Evolutionary conservation across 2,797 vertebrate genomes (phyloP).

Genomic region (Chloroceryle inda): DNA sequence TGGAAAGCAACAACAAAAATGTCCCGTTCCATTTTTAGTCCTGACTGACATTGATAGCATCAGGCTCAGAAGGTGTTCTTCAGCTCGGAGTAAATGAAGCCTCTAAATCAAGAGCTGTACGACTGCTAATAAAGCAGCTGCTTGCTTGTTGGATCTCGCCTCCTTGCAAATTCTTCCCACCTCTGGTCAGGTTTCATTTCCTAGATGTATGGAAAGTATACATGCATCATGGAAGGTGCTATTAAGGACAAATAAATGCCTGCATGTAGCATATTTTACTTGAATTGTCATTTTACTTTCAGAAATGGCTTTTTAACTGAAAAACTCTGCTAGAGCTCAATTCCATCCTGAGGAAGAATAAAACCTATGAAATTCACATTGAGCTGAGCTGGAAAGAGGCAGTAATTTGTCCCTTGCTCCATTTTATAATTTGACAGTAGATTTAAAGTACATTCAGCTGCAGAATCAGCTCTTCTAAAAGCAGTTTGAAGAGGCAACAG

Average conservation of each 20-base stretch:
- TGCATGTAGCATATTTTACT: background rate
- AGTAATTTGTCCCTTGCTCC: background rate
- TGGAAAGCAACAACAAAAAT: background rate
- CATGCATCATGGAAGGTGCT: background rate
- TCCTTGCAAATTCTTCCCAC: background rate
- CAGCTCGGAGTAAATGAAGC: background rate
- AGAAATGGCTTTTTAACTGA: conserved; percentile 42
- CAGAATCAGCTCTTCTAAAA: background rate
- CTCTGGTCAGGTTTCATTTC: background rate
- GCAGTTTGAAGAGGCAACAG: background rate
- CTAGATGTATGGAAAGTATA: background rate
- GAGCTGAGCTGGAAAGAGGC: background rate
- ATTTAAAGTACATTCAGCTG: background rate
- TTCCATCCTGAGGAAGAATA: conserved; percentile 4
- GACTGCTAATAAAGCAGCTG: conserved; percentile 7
- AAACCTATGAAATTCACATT: background rate
- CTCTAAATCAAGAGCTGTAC: conserved; percentile 21
- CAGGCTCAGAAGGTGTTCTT: background rate
- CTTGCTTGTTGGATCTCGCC: background rate
- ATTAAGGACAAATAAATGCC: background rate
- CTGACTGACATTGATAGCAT: background rate
- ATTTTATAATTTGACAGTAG: background rate
- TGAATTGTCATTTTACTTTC: conserved; percentile 10
- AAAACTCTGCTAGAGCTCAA: background rate
- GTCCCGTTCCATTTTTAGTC: background rate